Conservation (phyloP, 2,113 vertebrate species). For the Tympanuchus pallidicinctus region DNA sequence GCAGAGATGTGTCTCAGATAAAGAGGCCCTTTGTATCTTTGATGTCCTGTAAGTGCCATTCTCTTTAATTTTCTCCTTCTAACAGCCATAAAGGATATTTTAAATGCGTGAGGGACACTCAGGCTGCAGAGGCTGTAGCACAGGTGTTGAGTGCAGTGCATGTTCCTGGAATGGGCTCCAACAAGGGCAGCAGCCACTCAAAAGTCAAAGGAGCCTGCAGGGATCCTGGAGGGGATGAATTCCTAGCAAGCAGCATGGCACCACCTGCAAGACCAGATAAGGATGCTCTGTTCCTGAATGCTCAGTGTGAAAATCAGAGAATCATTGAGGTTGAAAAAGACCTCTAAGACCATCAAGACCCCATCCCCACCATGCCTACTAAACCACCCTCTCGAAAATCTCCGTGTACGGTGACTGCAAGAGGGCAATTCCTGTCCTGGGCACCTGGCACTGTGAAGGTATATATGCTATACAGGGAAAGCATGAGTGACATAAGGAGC, state of each 20-base stretch:
- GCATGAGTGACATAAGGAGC: neutral
- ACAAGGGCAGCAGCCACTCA: neutral
- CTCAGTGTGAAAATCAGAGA: neutral
- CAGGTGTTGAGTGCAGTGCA: neutral
- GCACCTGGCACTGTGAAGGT: neutral
- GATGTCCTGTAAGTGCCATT: slow-evolving; percentile 56
- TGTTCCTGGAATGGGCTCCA: neutral
- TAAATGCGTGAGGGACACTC: slow-evolving; percentile 1
- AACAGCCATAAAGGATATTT: slow-evolving; percentile 49
- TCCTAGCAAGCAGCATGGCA: neutral
- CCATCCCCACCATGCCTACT: too few species aligned
- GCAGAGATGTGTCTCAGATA: slow-evolving; percentile 29
- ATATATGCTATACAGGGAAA: neutral
- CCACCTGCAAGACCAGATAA: neutral
- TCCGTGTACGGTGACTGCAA: too few species aligned
- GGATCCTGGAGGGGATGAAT: neutral
- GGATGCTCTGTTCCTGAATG: neutral
- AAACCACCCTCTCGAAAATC: too few species aligned
- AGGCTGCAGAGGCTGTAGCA: neutral
- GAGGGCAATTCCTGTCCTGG: rapidly evolving
- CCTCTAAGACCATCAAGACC: too few species aligned
- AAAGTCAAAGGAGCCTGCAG: neutral
- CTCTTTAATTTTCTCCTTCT: slow-evolving; percentile 51
- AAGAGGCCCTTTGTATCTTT: slow-evolving; percentile 59
- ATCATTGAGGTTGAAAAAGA: too few species aligned